Conservation (phyloP, 2,888 invertebrate genomes). For the Nomada lathburiana region DNA sequence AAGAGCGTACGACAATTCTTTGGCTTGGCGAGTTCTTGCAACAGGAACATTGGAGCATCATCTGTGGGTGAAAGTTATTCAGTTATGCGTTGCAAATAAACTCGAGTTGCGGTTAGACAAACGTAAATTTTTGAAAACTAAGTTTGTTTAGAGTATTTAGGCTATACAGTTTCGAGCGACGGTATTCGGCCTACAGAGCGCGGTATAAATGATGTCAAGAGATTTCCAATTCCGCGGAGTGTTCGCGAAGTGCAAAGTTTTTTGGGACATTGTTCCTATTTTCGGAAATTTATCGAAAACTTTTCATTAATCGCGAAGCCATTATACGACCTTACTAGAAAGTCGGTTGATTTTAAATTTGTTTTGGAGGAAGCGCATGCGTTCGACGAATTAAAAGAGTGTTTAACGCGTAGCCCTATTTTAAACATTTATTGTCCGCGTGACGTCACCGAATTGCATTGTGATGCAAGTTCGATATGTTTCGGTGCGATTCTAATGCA, state of each 20-base stretch:
- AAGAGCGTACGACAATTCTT: too few relatives aligned
- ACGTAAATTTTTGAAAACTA: conserved; percentile 47
- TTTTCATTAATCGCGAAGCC: background rate
- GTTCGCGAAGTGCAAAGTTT: background rate
- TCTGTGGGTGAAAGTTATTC: conserved; percentile 60
- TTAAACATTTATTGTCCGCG: too few relatives aligned
- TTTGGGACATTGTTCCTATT: background rate
- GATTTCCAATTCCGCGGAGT: background rate
- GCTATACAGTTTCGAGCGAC: conserved; percentile 4
- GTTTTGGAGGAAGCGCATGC: background rate
- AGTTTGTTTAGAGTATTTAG: conserved; percentile 56
- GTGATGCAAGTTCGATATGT: too few relatives aligned
- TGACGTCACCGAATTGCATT: too few relatives aligned
- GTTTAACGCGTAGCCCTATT: too few relatives aligned
- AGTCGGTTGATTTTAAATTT: background rate
- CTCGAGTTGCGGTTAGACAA: conserved; percentile 73
- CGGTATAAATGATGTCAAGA: background rate
- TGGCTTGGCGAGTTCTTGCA: too few relatives aligned
- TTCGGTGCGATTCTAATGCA: too few relatives aligned
- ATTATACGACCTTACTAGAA: background rate
- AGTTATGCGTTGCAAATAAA: conserved; percentile 40
- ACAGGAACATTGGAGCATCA: conserved; percentile 66
- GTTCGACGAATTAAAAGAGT: background rate
- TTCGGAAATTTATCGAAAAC: background rate
- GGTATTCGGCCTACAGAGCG: background rate